Base-by-base conservation (phyloP, 2,888 invertebrate genomes). In the Dorcus hopei region DNA sequence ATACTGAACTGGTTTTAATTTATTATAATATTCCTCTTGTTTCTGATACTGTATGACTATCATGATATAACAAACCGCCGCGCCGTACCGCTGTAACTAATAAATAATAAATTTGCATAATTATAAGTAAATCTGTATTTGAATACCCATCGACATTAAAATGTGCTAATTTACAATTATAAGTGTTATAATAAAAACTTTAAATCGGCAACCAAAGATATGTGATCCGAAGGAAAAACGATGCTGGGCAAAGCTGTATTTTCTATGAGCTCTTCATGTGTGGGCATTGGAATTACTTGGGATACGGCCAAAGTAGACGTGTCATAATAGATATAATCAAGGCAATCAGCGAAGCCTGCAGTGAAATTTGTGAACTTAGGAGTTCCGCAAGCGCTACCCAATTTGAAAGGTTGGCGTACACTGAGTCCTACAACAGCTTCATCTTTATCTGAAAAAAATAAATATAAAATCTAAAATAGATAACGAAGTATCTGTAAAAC, bases 321-420 rank as follows among this genome's bases (percentile, higher is more conserved):
- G 68, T 94, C 89, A 70, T 90, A 90, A 77, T 87, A 95, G 70
- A 97, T 95, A 72, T 96, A 97, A 80, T 97, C 97, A 54, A 97
- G 80, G 61, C 95, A 95, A 49, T 87, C 95, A 9, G 88, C 84
- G 80, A 95, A 97, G 0, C 83, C 85, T 1, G 80, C 80, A 0
- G 94, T 94, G 70, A 86, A 95, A 76, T 95, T 95, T 0, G 96
- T 96, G 72, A 86, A 95, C 43, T 83, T 80, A 0, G 93, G 91
- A 14, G 87, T 87, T 1, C 94, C 95, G 79, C 91, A 94, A 0
- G 93, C 94, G 75, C 93, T 94, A 14, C 71, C 80, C 61, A 95
- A 79, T 77, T 72, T 49, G 85, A 81, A 9, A 82, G 84, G 80
- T 74, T 95, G 93, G 3, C 76, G 71, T 2, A 94, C 78, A 9